These are phyloP conservation scores for Toxotes chatareus DNA, from an alignment of 2,113 vertebrate species.

Conservation along the genomic window DNA sequence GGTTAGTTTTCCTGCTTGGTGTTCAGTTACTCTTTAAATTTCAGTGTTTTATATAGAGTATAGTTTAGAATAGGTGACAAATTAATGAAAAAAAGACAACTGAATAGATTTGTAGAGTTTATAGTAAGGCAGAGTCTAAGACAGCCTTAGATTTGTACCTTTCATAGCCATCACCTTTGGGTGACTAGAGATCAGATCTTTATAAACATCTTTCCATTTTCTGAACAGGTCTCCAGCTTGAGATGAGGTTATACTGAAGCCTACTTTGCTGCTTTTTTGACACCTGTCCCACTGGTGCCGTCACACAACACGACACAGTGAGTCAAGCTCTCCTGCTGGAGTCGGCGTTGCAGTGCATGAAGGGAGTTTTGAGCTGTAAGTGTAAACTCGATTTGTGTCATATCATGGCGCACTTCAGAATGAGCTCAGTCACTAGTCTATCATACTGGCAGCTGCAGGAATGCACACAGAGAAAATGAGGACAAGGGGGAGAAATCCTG, in stretches of 20 bases:
- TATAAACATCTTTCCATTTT: not conserved
- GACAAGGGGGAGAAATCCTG: constrained; percentile 47
- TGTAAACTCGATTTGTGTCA: constrained; percentile 67
- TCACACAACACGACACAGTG: constrained; percentile 40
- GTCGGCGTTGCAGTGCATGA: constrained; percentile 7
- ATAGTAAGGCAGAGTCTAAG: not conserved
- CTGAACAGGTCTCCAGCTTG: constrained; percentile 13
- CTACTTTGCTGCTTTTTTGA: constrained; percentile 48
- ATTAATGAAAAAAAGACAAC: not conserved
- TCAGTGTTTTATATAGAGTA: not conserved
- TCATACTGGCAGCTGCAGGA: constrained; percentile 58
- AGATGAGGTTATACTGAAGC: constrained; percentile 32
- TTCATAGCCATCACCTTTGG: constrained; percentile 4
- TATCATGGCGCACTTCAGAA: constrained; percentile 58
- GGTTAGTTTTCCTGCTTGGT: not conserved
- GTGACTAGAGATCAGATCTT: constrained; percentile 9
- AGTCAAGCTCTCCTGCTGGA: constrained; percentile 49
- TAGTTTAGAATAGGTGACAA: not conserved
- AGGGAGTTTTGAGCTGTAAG: constrained; percentile 48
- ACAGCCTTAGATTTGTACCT: not conserved
- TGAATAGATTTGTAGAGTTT: not conserved
- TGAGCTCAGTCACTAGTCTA: constrained; percentile 66
- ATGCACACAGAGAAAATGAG: constrained; percentile 55
- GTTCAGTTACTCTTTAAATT: not conserved
- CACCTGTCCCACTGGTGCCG: constrained; percentile 58